Percentiles rank a stretch among this genome's conserved stretches.
phyloP scores from a whole-genome alignment of 2,888 invertebrate species.

The Hecatera dysodea region DNA sequence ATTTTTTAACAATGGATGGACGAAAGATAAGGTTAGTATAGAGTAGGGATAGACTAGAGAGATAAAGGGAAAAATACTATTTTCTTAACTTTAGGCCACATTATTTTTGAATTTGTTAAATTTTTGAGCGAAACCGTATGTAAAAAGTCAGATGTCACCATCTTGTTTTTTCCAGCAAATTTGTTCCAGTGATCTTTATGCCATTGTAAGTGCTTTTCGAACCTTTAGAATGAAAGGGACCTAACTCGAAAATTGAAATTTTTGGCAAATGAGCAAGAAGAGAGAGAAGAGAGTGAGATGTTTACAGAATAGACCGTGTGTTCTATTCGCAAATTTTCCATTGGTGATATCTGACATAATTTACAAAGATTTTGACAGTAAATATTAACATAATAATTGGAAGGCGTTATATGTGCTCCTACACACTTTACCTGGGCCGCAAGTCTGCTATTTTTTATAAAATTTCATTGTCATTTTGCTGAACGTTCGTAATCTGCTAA shows the following conservation, averaged over 20 bases:
- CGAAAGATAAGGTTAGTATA: constrained; percentile 38
- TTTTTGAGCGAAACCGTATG: constrained; percentile 14
- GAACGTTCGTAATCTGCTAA: no score
- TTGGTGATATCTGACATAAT: background rate
- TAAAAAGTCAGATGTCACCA: background rate
- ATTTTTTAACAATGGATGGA: constrained; percentile 43
- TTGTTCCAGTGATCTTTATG: background rate
- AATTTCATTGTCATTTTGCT: no score
- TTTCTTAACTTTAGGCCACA: constrained; percentile 26
- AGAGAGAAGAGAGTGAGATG: no score
- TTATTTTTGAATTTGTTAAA: background rate
- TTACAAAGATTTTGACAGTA: background rate
- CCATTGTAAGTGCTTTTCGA: background rate
- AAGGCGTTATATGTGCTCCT: background rate
- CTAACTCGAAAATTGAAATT: no score
- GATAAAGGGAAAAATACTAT: constrained; percentile 8
- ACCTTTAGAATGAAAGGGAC: no score
- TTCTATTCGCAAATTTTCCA: background rate
- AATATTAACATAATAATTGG: background rate
- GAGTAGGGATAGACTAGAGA: constrained; percentile 9
- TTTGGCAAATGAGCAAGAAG: no score
- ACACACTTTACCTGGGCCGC: background rate
- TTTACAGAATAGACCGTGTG: no score
- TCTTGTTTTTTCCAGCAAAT: background rate
- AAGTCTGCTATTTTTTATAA: no score